Evolutionary conservation across 2,888 invertebrate genomes (phyloP).

Genomic region (Colletes collaris): DNA sequence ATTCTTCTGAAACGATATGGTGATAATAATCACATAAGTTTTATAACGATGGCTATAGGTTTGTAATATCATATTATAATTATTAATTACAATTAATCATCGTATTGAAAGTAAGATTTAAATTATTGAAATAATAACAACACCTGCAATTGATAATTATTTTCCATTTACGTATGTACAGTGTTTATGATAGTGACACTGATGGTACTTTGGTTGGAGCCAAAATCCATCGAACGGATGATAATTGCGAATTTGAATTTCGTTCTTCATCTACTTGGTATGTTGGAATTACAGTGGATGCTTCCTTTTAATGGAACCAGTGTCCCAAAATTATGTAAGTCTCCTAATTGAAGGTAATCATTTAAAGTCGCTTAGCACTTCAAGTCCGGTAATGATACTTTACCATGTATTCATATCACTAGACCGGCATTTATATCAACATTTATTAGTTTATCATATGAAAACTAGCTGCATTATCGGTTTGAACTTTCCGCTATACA

Average conservation of each 20-base stretch:
- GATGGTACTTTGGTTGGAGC: conserved; percentile 85
- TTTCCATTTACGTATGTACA: conserved; percentile 59
- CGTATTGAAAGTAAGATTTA: neutral
- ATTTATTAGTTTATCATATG: no score
- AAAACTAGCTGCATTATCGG: no score
- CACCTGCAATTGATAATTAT: neutral
- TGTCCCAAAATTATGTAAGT: conserved; percentile 69
- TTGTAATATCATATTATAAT: conserved; percentile 32
- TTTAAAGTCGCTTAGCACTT: no score
- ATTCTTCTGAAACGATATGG: conserved; percentile 85
- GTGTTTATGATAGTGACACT: conserved; percentile 85
- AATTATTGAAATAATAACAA: neutral
- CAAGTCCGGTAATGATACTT: no score
- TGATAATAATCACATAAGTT: conserved; percentile 84
- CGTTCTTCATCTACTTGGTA: conserved; percentile 85
- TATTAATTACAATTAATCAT: neutral
- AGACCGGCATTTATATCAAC: no score
- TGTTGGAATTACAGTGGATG: conserved; percentile 85
- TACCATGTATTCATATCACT: no score
- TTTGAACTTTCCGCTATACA: no score
- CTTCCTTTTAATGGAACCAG: conserved; percentile 85
- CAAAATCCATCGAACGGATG: conserved; percentile 85
- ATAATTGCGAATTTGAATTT: conserved; percentile 85
- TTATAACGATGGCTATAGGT: conserved; percentile 84
- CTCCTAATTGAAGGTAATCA: neutral